phyloP scores from a whole-genome alignment of 2,797 vertebrate species.

The Falco peregrinus region DNA sequence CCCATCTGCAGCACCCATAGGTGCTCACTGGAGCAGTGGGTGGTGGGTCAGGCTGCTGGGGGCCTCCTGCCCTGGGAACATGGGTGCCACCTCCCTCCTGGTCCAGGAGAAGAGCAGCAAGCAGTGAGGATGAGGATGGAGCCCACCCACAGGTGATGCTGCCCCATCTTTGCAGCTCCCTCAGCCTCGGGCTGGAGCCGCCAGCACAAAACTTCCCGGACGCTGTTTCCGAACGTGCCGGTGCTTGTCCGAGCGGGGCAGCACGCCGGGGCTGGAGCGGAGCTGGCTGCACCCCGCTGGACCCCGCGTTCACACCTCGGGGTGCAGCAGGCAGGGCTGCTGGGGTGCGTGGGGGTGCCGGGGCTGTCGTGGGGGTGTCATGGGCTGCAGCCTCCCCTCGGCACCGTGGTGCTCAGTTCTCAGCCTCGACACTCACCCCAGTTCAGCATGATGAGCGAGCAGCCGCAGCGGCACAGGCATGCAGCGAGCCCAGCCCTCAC shows the following conservation, averaged over 20 bases:
- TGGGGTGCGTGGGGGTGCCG: rapidly evolving
- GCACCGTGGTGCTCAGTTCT: background rate
- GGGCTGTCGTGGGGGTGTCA: rapidly evolving
- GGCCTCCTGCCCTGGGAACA: background rate
- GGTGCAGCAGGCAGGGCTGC: background rate
- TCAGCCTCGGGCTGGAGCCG: background rate
- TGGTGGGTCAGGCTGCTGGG: background rate
- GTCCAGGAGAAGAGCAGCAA: background rate
- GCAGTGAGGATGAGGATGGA: background rate
- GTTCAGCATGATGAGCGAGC: rapidly evolving
- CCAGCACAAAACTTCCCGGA: background rate
- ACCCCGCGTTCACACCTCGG: rapidly evolving
- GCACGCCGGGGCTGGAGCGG: rapidly evolving
- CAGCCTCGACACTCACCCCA: background rate
- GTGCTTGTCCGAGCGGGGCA: background rate
- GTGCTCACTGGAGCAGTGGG: background rate
- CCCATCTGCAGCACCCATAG: background rate
- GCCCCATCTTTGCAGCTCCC: background rate
- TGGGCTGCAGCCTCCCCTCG: background rate
- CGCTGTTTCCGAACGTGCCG: rapidly evolving
- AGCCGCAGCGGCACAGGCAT: rapidly evolving
- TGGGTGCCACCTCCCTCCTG: background rate
- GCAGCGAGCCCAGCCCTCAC: background rate
- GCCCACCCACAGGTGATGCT: background rate
- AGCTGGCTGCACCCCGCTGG: background rate